Evolutionary conservation across 2,113 vertebrate species (phyloP), one percentile per base, ranked within the genome.

Genomic region (Pao palembangensis): DNA sequence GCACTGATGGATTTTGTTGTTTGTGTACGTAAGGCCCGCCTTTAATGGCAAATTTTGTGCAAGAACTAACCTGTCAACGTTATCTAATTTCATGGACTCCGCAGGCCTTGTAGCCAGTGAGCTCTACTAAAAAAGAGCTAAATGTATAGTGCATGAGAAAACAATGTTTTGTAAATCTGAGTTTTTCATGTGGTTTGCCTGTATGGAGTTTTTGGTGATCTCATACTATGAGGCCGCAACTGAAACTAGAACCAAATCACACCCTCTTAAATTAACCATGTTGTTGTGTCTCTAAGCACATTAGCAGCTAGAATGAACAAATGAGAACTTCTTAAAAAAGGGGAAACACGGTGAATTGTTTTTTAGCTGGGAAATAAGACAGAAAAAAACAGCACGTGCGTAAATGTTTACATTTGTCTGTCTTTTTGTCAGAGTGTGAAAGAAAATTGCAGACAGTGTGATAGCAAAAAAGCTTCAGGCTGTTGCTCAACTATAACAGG

Each of bases 221-320:
- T 38, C 34, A 38, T 8, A 38, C 34, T 11, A 11, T 38, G 34
- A 38, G 34, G 34, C 43, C 5, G 43, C 25, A 28, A 28, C 25
- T 28, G 25, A 5, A 54, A 52, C 55, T 34, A 10, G 63, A 34
- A 54, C 20, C 55, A 31, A 43, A 51, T 64, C 42, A 69, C 49
- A 55, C 60, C 51, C 69, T 67, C 51, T 58, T 80, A 44, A 76
- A 78, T 71, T 64, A 38, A 38, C 34, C 34, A 38, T 38, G 34
- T 12, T 38, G 34, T 38, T 38, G 10, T 38, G 34, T 68, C 64
- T 61, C 51, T 3, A 28, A 65, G 61, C 31, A 23, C 16, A 17
- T 44, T 44, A 44, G 5, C 43, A 17, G 43, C 43, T 44, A 44
- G 4, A 14, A 44, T 44, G 16, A 44, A 44, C 43, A 44, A 44